Conservation (phyloP, 2,797 vertebrate species). For the Scarus forsteni region DNA sequence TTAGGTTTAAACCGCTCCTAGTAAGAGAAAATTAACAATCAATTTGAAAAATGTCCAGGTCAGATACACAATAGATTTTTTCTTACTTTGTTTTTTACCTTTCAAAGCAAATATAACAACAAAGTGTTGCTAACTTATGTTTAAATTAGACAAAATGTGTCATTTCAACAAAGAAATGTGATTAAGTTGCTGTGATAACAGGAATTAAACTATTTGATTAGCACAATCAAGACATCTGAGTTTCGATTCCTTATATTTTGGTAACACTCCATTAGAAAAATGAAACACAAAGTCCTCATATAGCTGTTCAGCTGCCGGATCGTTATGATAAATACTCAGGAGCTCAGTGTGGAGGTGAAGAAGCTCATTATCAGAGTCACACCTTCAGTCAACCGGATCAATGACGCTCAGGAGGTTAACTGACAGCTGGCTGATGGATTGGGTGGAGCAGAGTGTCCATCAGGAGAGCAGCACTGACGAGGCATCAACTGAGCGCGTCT, state of each 20-base stretch:
- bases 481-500: not conserved
- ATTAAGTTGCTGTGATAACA: too few relatives aligned
- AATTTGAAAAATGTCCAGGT: too few relatives aligned
- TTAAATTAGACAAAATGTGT: too few relatives aligned
- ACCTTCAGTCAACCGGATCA: conserved; percentile 14
- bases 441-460: conserved; percentile 2
- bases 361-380: conserved; percentile 20
- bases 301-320: not conserved
- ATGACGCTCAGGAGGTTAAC: conserved; percentile 8
- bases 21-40: too few relatives aligned
- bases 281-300: not conserved
- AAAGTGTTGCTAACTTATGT: too few relatives aligned
- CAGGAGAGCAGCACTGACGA: not conserved
- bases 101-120: too few relatives aligned
- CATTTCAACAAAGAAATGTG: too few relatives aligned
- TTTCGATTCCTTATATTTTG: too few relatives aligned
- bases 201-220: too few relatives aligned
- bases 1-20: not conserved
- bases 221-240: too few relatives aligned
- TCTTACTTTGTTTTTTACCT: too few relatives aligned
- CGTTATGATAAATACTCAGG: conserved; percentile 20
- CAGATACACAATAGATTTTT: too few relatives aligned
- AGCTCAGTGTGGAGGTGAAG: not conserved
- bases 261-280: not conserved
- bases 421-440: conserved; percentile 17